Base-by-base conservation (phyloP, 2,888 invertebrate species). In the Spilosoma lubricipeda region DNA sequence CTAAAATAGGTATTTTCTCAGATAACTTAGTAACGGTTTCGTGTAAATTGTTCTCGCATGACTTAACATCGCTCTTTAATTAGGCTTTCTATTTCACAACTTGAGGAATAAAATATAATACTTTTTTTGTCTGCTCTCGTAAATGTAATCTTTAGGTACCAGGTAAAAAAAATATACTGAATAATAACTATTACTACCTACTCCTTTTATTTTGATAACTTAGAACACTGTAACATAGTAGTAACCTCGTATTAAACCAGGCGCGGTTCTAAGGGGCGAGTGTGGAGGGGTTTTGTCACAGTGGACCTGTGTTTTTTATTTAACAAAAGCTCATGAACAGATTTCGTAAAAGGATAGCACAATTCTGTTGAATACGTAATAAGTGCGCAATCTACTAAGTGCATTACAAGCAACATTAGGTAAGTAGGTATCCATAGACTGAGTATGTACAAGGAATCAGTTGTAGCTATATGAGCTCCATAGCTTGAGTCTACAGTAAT, bases 361-460 rank as follows among this genome's bases (percentile, higher is more conserved):
- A 0, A n/a, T 52, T 48, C 3, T 15, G 68, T 68, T 68, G 52
- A 68, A 68, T 68, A 52, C 33, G 68, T 68, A 52, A 7, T n/a
- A 33, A 13, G 68, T 56, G 52, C 52, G 15, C 36, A 52, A 68
- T 68, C 23, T 56, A 18, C 36, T 66, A 65, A 66, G 65, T 66
- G 71, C 52, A 71, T 66, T 30, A 71, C 39, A 20, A 23, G 30
- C 13, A 39, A 66, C 71, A 66, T 71, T 66, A 71, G 13, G 52
- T 42, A 66, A 36, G 66, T 23, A 67, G 36, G 39, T n/a, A 36
- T 18, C 27, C 59, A 59, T 30, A 59, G 18, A 8, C 30, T 8
- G 15, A 63, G 20, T 20, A 33, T 33, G 33, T 39, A 64, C 45
- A 30, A 66, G 66, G 39, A 48, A 33, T 52, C 36, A 66, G 66